Conservation (phyloP, 2,113 vertebrate genomes). For the Notiomystis cincta region DNA sequence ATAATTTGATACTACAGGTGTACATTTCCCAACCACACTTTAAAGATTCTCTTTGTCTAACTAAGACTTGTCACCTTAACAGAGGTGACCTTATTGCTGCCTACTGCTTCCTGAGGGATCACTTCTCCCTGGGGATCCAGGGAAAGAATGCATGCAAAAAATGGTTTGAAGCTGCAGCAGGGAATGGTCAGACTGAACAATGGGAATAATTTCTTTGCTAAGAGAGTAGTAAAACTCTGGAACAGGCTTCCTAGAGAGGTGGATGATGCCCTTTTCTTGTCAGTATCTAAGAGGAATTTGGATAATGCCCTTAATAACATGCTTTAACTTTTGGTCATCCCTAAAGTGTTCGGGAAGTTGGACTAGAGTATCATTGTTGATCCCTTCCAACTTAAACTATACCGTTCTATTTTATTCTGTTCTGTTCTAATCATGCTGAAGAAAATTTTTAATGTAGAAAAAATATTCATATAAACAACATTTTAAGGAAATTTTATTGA, state of each 20-base stretch:
- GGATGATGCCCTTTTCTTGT: rapidly evolving
- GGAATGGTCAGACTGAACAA: neutral
- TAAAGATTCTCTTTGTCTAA: neutral
- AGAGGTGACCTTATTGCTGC: neutral
- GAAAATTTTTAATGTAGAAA: neutral
- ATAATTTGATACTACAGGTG: neutral
- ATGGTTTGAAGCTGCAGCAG: neutral
- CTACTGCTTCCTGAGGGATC: neutral
- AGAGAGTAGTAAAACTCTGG: neutral
- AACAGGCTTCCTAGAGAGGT: neutral
- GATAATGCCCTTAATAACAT: neutral
- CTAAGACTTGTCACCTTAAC: no score
- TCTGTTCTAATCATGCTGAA: neutral
- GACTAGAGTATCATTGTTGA: neutral
- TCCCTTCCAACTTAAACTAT: neutral
- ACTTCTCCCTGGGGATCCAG: neutral
- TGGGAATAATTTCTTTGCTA: neutral
- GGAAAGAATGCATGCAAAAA: rapidly evolving
- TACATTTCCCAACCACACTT: neutral
- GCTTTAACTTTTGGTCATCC: neutral
- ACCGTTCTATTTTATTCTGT: neutral
- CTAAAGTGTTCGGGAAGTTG: neutral
- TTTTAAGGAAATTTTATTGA: neutral
- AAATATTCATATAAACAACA: neutral
- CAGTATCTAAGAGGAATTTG: neutral